phyloP scores from a whole-genome alignment of 2,113 vertebrate species.

The Himantopus leucocephalus region DNA sequence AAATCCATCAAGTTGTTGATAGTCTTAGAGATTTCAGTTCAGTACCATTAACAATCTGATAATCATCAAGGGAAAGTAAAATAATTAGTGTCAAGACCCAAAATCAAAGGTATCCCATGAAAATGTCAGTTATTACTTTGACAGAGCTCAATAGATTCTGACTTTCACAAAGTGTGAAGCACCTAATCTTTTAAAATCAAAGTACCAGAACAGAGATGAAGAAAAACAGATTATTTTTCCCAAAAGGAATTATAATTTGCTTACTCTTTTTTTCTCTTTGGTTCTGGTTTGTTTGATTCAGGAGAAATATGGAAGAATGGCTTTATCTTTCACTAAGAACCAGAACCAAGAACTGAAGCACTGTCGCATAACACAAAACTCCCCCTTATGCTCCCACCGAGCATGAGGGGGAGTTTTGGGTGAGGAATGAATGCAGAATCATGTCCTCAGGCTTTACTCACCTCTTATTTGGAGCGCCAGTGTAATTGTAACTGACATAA shows the following conservation, averaged over 20 bases:
- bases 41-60: not conserved
- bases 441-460: constrained; percentile 34
- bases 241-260: not conserved
- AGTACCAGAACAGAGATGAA: not conserved
- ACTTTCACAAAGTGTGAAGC: not conserved
- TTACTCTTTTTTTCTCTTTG: not conserved
- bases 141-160: not conserved
- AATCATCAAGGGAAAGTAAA: not conserved
- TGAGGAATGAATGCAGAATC: constrained; percentile 15
- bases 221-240: not conserved
- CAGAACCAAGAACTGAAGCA: not conserved
- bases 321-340: not conserved
- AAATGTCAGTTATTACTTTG: not conserved
- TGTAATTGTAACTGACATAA: constrained; percentile 24
- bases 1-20: not conserved
- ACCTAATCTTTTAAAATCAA: not conserved
- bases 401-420: not conserved
- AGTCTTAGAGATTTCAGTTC: not conserved
- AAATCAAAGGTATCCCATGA: not conserved
- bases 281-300: not conserved
- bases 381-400: not conserved
- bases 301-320: not conserved
- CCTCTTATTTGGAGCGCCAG: constrained; percentile 3
- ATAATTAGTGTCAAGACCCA: not conserved
- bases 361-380: not conserved